These are phyloP conservation scores for Saturnia pavonia DNA, from an alignment of 2,888 invertebrate genomes.

Conservation along the genomic window DNA sequence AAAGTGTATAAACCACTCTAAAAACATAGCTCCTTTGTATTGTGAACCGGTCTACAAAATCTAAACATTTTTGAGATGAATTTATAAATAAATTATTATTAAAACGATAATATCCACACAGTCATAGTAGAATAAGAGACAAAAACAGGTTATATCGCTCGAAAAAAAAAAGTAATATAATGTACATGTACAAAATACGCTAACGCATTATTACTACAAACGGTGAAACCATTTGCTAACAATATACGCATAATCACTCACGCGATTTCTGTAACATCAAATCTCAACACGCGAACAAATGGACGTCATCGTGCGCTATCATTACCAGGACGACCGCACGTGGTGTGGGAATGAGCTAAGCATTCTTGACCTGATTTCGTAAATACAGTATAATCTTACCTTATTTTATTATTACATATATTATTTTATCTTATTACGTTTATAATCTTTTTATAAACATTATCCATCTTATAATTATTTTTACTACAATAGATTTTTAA, in stretches of 20 bases:
- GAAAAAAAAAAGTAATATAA: not conserved
- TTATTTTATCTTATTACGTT: not conserved
- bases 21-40: no score
- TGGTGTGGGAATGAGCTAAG: conserved; percentile 32
- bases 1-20: not conserved
- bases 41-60: not conserved
- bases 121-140: not conserved
- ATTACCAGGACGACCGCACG: conserved; percentile 37
- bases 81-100: not conserved
- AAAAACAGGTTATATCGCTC: not conserved
- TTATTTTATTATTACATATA: no score
- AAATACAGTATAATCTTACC: conserved; percentile 14
- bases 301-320: conserved; percentile 39
- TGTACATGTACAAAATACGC: not conserved
- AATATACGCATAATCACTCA: conserved; percentile 63
- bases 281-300: conserved; percentile 48
- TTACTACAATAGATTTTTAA: no score
- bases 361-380: conserved; percentile 49
- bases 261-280: conserved; percentile 59
- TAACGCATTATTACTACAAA: conserved; percentile 26
- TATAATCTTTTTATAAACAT: no score
- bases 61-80: not conserved
- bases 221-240: conserved; percentile 47
- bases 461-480: no score
- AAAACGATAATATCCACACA: not conserved